Evolutionary conservation across 2,888 invertebrate genomes (phyloP).

Genomic region (Teleiodes luculella): DNA sequence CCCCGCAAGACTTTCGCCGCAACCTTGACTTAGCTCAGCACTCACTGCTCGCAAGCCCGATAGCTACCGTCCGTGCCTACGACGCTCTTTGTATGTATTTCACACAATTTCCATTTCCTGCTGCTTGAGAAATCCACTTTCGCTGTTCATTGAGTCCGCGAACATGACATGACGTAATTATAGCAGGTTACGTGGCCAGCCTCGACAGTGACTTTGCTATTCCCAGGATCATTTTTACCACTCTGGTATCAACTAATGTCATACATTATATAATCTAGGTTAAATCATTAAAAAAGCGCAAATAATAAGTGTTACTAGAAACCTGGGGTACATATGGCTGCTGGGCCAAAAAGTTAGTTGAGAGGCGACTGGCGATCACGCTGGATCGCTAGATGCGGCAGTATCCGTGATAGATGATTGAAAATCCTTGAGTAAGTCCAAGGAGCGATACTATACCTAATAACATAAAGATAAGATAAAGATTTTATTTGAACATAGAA

Average conservation of each 20-base stretch:
- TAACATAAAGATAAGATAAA: too few relatives aligned
- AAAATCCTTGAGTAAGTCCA: too few relatives aligned
- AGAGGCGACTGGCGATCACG: too few relatives aligned
- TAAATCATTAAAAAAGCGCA: too few relatives aligned
- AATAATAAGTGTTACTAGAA: too few relatives aligned
- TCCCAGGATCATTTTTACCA: background rate
- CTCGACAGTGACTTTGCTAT: slow-evolving; percentile 15
- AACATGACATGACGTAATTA: slow-evolving; percentile 20
- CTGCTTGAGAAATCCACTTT: slow-evolving; percentile 68
- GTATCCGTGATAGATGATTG: too few relatives aligned
- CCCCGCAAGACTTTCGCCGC: slow-evolving; percentile 68
- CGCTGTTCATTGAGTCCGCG: slow-evolving; percentile 46
- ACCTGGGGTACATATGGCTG: too few relatives aligned
- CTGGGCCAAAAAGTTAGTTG: too few relatives aligned
- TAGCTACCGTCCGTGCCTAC: slow-evolving; percentile 38
- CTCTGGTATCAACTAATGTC: background rate
- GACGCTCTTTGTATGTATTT: slow-evolving; percentile 30
- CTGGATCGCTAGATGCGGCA: too few relatives aligned
- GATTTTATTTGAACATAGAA: too few relatives aligned
- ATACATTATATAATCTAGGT: too few relatives aligned
- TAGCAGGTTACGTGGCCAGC: slow-evolving; percentile 13
- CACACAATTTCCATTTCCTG: slow-evolving; percentile 57
- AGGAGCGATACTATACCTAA: too few relatives aligned
- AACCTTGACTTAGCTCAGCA: slow-evolving; percentile 60
- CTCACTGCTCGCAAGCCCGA: slow-evolving; percentile 18